These are phyloP conservation scores for Megalops atlanticus DNA, from an alignment of 2,113 vertebrate genomes.

Conservation along the genomic window DNA sequence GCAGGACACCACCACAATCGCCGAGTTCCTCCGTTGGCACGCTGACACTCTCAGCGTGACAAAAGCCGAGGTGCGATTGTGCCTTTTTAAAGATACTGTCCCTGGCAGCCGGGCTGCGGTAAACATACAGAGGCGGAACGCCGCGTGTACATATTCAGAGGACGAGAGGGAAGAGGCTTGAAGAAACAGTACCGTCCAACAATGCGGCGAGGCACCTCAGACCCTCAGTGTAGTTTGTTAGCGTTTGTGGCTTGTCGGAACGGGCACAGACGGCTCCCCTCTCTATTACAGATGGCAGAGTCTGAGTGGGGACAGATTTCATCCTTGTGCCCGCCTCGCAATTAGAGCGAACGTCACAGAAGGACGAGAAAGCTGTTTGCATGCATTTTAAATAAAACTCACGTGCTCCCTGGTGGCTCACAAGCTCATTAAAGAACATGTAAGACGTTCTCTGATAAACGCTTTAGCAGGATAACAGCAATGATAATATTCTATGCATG, in stretches of 20 bases:
- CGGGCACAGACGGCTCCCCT: not conserved
- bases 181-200: not conserved
- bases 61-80: not conserved
- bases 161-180: no score
- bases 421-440: conserved; percentile 12
- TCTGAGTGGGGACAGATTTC: not conserved
- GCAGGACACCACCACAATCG: not conserved
- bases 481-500: conserved; percentile 8
- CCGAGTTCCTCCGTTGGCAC: not conserved
- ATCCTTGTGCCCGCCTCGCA: not conserved
- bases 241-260: not conserved
- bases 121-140: not conserved
- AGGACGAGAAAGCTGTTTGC: conserved; percentile 18
- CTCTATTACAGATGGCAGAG: not conserved
- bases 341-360: conserved; percentile 7
- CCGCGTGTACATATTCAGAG: no score
- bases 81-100: not conserved
- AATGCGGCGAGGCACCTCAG: not conserved
- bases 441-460: conserved; percentile 4
- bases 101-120: not conserved
- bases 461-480: conserved; percentile 6
- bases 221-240: not conserved
- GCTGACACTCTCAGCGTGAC: not conserved
- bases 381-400: not conserved
- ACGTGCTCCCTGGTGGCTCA: not conserved